Conservation (phyloP, 2,113 vertebrate genomes). For the Hippocampus barbouri region DNA sequence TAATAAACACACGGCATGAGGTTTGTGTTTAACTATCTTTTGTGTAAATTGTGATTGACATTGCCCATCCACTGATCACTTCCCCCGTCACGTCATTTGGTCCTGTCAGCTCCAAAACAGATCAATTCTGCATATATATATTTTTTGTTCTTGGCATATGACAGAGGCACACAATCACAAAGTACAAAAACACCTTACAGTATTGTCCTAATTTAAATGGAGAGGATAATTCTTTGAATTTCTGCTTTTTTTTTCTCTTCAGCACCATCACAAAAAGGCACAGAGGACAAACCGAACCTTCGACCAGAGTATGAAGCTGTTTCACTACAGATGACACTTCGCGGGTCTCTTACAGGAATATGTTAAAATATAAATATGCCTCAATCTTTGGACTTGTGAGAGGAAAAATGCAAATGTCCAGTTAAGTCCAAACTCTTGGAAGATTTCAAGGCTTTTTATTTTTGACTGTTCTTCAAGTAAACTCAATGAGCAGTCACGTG, state of each 20-base stretch:
- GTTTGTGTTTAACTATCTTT: constrained; percentile 31
- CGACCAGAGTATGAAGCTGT: constrained; percentile 15
- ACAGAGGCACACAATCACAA: constrained; percentile 43
- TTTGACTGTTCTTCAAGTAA: constrained; percentile 43
- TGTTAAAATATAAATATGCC: constrained; percentile 80
- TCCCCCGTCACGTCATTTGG: constrained; percentile 66
- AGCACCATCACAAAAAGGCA: constrained; percentile 93
- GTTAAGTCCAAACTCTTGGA: neutral
- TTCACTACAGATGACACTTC: neutral
- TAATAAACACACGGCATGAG: constrained; percentile 57
- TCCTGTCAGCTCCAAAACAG: constrained; percentile 73
- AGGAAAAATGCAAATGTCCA: neutral
- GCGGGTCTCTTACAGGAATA: constrained; percentile 51
- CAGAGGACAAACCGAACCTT: constrained; percentile 61
- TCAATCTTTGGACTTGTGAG: constrained; percentile 57
- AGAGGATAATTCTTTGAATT: neutral
- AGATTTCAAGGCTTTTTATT: constrained; percentile 34
- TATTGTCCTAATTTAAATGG: constrained; percentile 48
- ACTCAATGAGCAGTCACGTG: constrained; percentile 61
- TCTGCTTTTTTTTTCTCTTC: constrained; percentile 68
- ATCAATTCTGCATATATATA: constrained; percentile 71
- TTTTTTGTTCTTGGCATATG: constrained; percentile 77
- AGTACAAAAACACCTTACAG: constrained; percentile 39
- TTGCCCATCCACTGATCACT: constrained; percentile 25
- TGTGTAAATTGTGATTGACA: constrained; percentile 27